phyloP scores from a whole-genome alignment of 2,797 vertebrate genomes.

The Ibycter americanus region DNA sequence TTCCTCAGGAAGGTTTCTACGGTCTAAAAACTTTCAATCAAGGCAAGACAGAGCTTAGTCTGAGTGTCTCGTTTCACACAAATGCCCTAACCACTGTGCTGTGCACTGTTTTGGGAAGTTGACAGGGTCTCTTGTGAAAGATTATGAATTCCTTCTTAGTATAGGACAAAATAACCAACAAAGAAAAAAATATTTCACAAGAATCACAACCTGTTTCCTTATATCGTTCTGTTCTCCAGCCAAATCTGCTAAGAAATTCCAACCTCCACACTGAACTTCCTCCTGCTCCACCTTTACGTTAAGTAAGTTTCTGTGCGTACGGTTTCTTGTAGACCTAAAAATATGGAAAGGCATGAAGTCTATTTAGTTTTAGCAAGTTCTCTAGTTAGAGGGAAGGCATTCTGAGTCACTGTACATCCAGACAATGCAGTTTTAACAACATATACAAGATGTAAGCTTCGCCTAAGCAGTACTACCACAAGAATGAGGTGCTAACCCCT shows the following conservation, averaged over 20 bases:
- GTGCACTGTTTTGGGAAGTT: neutral
- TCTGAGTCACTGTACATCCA: neutral
- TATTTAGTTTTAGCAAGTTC: neutral
- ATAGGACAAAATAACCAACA: neutral
- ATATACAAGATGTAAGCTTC: neutral
- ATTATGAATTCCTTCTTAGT: neutral
- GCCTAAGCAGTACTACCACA: neutral
- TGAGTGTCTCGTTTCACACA: neutral
- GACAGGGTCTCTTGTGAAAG: neutral
- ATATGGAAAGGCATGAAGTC: neutral
- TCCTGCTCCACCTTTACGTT: neutral
- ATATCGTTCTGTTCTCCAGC: rapidly evolving
- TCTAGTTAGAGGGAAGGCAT: neutral
- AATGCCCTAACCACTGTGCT: neutral
- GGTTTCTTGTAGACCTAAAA: neutral
- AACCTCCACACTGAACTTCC: neutral
- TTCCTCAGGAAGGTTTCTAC: neutral
- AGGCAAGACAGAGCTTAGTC: neutral
- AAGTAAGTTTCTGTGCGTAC: neutral
- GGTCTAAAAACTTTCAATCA: neutral
- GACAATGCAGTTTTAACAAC: neutral
- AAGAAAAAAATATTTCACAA: neutral
- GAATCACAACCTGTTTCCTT: neutral
- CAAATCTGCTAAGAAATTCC: neutral
- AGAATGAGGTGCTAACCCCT: neutral